Evolutionary conservation across 2,797 vertebrate species (phyloP), one percentile per base, ranked within the genome.

Genomic region (Silurus aristotelis): DNA sequence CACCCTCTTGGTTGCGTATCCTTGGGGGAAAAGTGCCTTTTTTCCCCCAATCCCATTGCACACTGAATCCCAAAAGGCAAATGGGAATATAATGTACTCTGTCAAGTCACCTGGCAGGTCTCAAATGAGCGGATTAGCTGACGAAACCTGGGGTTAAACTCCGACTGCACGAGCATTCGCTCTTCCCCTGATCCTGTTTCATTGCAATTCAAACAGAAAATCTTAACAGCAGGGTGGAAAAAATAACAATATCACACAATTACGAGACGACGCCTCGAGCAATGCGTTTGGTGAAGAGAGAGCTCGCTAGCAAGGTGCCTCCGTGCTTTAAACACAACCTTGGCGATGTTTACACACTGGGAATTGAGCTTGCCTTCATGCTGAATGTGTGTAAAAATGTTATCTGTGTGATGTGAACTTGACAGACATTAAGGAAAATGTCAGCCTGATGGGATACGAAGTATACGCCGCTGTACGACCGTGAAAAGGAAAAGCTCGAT

Each of bases 161-260:
- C 86, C 70, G 76, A 92, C 93, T 93, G 90, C 88, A 52, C 15
- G 70, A 90, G 89, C 80, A n/a, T 87, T 89, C 87, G 92, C 86
- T 71, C 20, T 88, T 84, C 80, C 87, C 87, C 84, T 89, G 82
- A 91, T 92, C 87, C 92, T 90, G 43, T 94, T 93, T 93, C 92
- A 94, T 94, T 91, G 92, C 90, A 92, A 93, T 93, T 95, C 93
- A 93, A 94, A 94, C 92, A 94, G 89, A 92, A 93, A 94, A 92
- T 91, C 91, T 89, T 93, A 95, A 93, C 91, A 92, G 92, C 91
- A 89, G 73, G 85, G 76, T 75, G 66, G 27, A 71, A 84, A 71
- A 52, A 95, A 93, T 90, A 92, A 89, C 90, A 91, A 93, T 93
- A 95, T 95, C 94, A 95, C 93, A 95, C 90, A 90, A 91, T 91